Conservation (phyloP, 1,140 invertebrate genomes). For the Penaeus vannamei region DNA sequence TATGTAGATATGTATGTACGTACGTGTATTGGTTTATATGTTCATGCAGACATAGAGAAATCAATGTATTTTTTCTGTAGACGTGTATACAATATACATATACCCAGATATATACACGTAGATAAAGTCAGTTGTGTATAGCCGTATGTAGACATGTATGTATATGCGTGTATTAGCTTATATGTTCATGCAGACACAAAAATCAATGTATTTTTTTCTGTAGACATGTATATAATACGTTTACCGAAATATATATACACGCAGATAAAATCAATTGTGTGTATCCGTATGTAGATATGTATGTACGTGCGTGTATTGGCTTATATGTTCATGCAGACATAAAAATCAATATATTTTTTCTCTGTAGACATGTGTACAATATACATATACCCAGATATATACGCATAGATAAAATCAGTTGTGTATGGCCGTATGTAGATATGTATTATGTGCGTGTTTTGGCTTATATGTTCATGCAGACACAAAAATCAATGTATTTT, state of each 20-base stretch:
- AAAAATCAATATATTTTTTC: neutral
- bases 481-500: neutral
- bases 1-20: neutral
- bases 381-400: neutral
- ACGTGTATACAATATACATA: neutral
- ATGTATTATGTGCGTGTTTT: no score
- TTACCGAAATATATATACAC: neutral
- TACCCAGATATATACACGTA: neutral
- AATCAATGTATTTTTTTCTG: neutral
- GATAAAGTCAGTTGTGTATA: neutral
- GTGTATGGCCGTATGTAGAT: neutral
- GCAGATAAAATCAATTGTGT: neutral
- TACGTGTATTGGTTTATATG: no score
- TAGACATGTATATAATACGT: neutral
- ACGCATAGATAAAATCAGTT: neutral
- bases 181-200: neutral
- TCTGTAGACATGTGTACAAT: neutral
- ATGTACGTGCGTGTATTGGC: no score
- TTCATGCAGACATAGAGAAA: neutral
- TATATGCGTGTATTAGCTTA: no score
- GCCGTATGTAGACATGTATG: neutral
- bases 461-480: neutral
- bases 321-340: neutral
- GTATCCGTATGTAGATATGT: neutral
- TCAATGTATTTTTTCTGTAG: neutral